Base-by-base conservation (phyloP, 2,888 invertebrate genomes). In the Candidula unifasciata region DNA sequence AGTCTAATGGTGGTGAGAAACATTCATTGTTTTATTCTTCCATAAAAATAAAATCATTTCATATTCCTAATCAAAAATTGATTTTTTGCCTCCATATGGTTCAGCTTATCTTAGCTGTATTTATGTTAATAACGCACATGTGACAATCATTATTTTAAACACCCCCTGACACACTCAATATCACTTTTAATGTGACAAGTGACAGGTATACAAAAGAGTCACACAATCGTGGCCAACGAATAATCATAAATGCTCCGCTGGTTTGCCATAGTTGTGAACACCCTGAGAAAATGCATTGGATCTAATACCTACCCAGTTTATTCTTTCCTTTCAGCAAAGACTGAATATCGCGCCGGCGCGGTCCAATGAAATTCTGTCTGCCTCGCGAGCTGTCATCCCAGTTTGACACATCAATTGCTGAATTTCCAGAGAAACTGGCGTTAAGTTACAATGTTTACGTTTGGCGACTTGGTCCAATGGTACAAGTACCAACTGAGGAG, bases 331-430 rank as follows among this genome's bases (percentile, higher is more conserved):
- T 74, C 30, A 54, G 54, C 54, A 27, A 74, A 54, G 73, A 52
- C 24, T 73, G 73, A 52, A 52, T 44, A n/a, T 73, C 73, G 54
- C 74, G 54, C 54, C 33, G 54, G 54, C 30, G 27, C 24, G 74
- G 18, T 54, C 54, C 54, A 74, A 74, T 54, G 74, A 74, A 54
- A 74, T 54, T 21, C 54, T 18, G 30, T 21, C 54, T 30, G 30
- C 74, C 30, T 30, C 74, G 74, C 27, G 74, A 54, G 54, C 54
- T 74, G 54, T 74, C 74, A 54, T 74, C 54, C 13, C 27, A 16
- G 30, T n/a, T 44, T 73, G 73, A 73, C 44, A 73, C 44, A 52
- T 37, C 8, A 44, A 52, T 74, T 74, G 74, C 37, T 54, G 74
- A 74, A 5, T 54, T 74, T 74, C 18, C 18, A 27, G 27, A 30